Percentiles rank a stretch among this genome's conserved stretches.
Evolutionary conservation across 2,888 invertebrate genomes (phyloP).

Genomic region (Microplitis deprimator): DNA sequence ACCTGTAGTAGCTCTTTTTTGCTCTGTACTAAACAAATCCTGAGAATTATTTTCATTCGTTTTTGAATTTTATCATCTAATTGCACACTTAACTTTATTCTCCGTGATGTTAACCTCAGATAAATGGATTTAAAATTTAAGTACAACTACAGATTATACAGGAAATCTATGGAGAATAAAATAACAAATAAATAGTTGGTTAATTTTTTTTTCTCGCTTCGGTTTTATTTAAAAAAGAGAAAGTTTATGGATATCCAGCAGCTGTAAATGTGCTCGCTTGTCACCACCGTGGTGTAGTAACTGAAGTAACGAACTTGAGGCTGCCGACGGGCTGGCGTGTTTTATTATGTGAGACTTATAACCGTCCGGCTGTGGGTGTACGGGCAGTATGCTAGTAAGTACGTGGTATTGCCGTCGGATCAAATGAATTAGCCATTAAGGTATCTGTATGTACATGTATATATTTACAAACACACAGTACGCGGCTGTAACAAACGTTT

Average conservation of each 20-base stretch:
- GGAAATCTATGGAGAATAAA: too few species aligned
- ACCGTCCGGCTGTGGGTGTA: constrained; percentile 30
- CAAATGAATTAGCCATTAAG: constrained; percentile 61
- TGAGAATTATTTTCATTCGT: background rate
- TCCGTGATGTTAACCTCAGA: background rate
- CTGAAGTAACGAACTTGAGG: constrained; percentile 41
- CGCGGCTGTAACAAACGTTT: constrained; percentile 59
- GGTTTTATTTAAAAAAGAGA: too few species aligned
- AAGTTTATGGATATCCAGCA: background rate
- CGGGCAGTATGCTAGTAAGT: constrained; percentile 4
- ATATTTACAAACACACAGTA: constrained; percentile 48
- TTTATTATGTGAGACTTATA: constrained; percentile 35
- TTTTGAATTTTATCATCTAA: background rate
- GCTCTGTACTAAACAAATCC: background rate
- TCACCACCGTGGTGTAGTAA: background rate
- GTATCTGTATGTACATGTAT: constrained; percentile 44
- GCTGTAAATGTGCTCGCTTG: constrained; percentile 11
- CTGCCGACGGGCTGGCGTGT: constrained; percentile 8
- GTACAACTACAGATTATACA: too few species aligned
- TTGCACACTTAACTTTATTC: background rate
- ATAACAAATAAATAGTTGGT: too few species aligned
- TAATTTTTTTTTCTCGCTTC: too few species aligned
- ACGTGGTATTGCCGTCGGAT: constrained; percentile 50
- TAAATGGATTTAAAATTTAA: background rate
- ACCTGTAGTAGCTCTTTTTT: too few species aligned